phyloP scores from a whole-genome alignment of 2,888 invertebrate genomes.

The Leptopilina myrica region DNA sequence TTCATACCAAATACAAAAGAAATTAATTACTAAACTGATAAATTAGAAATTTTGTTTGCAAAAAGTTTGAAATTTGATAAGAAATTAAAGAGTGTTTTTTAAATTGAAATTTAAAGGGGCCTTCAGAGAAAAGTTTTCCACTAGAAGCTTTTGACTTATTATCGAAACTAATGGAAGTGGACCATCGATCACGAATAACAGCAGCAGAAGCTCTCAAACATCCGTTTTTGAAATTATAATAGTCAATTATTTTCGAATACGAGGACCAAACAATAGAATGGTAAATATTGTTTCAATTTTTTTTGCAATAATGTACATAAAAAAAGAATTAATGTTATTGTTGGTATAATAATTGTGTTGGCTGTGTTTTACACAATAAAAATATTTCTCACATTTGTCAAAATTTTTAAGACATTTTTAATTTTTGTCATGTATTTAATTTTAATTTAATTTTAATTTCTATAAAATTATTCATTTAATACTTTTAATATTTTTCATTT shows the following conservation, averaged over 20 bases:
- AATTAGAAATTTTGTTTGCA: no score
- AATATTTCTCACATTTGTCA: neutral
- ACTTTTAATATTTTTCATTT: no score
- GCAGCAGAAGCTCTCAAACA: conserved; percentile 87
- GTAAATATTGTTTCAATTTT: conserved; percentile 49
- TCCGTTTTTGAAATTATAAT: conserved; percentile 81
- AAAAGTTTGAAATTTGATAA: no score
- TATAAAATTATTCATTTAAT: neutral
- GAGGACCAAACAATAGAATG: neutral
- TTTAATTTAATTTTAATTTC: neutral
- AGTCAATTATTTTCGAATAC: neutral
- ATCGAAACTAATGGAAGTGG: conserved; percentile 84
- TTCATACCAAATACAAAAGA: conserved; percentile 36
- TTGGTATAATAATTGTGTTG: neutral
- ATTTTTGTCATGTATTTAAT: neutral
- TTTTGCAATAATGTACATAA: conserved; percentile 1
- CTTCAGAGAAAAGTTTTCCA: conserved; percentile 78
- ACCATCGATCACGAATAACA: conserved; percentile 85
- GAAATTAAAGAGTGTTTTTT: no score
- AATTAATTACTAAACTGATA: conserved; percentile 42
- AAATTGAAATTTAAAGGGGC: conserved; percentile 62
- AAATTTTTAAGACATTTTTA: neutral
- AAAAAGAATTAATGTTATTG: neutral
- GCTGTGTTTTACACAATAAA: conserved; percentile 15
- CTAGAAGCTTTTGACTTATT: conserved; percentile 86